Conservation (phyloP, 2,113 vertebrate species). For the Pogona vitticeps region DNA sequence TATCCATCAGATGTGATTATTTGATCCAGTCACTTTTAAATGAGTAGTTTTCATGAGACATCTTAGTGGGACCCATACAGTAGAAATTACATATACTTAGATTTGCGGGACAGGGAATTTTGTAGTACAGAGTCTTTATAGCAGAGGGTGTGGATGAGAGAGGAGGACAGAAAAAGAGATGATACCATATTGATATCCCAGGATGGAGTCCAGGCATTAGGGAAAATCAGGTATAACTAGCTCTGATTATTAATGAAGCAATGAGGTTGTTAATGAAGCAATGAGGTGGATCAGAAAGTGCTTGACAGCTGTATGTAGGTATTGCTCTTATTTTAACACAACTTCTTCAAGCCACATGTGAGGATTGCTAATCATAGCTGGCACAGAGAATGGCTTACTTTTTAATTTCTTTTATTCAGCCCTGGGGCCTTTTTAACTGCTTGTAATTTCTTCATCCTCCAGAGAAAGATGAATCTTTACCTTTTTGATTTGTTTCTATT, state of each 20-base stretch:
- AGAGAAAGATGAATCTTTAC: conserved; percentile 26
- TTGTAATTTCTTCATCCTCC: background rate
- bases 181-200: too few relatives aligned
- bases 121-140: background rate
- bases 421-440: conserved; percentile 23
- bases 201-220: background rate
- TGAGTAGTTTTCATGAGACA: too few relatives aligned
- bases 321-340: conserved; percentile 35
- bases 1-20: too few relatives aligned
- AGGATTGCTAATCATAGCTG: conserved; percentile 39
- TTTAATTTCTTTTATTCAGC: conserved; percentile 45
- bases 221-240: conserved; percentile 24
- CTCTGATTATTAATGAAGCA: conserved; percentile 4
- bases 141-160: too few relatives aligned
- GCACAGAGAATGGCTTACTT: conserved; percentile 18
- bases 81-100: background rate
- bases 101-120: background rate
- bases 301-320: background rate
- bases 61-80: too few relatives aligned
- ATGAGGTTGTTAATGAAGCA: conserved; percentile 16
- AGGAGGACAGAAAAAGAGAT: background rate
- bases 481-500: conserved; percentile 26
- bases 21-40: too few relatives aligned
- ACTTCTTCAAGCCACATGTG: conserved; percentile 35
- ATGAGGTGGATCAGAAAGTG: conserved; percentile 4